Evolutionary conservation across 2,797 vertebrate species (phyloP), one percentile per base, ranked within the genome.

Genomic region (Darevskia mixta): DNA sequence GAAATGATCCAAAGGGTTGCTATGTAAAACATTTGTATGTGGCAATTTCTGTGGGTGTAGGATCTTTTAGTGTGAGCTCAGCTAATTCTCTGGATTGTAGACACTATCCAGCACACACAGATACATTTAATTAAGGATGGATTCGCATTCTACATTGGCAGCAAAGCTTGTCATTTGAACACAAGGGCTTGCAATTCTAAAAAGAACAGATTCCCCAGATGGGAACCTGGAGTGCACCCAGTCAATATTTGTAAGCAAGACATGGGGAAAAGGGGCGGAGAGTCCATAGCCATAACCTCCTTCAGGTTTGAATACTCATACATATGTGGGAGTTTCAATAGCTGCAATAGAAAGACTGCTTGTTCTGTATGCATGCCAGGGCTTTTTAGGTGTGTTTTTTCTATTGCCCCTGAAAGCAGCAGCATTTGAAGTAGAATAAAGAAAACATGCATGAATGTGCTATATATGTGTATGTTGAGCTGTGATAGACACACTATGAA

Each of bases 11-110:
- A 82, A 64, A 82, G 8, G n/a, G 27, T 23, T 66, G 80, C 67
- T 71, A 82, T 82, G 41, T 20, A 87, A 79, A 82, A 87, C n/a
- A 45, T n/a, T 75, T 18, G 35, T 73, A 32, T 29, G n/a, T 61
- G 49, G 49, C 27, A 75, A 32, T 66, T 64, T 73, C 58, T 61
- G 3, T 41, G 27, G 43, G n/a, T 35, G 8, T 18, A 85, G 15
- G 35, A 64, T 61, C 38, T 10, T 87, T 64, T 38, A 41, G 6
- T 43, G 20, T 23, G 58, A 77, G 27, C 27, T 66, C 25, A 85
- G 17, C 32, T n/a, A 77, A 2, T 58, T 81, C 35, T 71, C 29
- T 75, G 79, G 35, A 87, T 41, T 82, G 20, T 25, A 73, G 35
- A 2, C n/a, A 35, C 17, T 76, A 64, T 61, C 29, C 18, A 81